Base-by-base conservation (phyloP, 53 echinoderm and acorn worm genomes). In the Astropecten irregularis region DNA sequence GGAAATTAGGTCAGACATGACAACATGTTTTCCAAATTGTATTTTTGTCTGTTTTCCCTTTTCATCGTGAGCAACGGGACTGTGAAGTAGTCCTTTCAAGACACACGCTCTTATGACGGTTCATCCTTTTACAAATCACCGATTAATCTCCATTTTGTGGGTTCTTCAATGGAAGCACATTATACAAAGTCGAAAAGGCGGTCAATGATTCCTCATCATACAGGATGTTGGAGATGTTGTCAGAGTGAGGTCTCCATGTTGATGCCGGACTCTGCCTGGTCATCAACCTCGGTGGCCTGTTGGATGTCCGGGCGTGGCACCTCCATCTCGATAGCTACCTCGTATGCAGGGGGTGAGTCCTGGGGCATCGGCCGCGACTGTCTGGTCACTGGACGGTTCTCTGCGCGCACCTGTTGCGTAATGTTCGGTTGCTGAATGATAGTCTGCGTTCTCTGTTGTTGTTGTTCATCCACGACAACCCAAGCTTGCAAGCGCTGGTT, bases 181-280 rank as follows among this genome's bases (percentile, higher is more conserved):
- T 64, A 26, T 50, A 13, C 33, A 81, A n/a, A 60, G 62, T 47
- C 64, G 18, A 62, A 62, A 48, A 71, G 71, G 71, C 68, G 36
- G 40, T 38, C 40, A 23, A 27, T 48, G 37, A 26, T 21, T 71
- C 71, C 11, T 23, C 71, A 48, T 14, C 28, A 60, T 16, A 7
- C 15, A 60, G 28, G 25, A 60, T 1, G 8, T 4, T 58, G 5
- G 9, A 23, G 38, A 54, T 68, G 35, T 58, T 23, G 85, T 85
- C 85, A 85, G 32, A 85, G 72, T 47, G 85, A 85, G 8, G 85
- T 85, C 49, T 85, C 85, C 60, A 85, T 85, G 63, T 85, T 85
- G 25, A 85, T 20, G 49, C 31, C 61, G 29, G 73, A 73, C 71
- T 50, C 30, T 6, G 81, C 18, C 32, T 83, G 83, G 19, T 68